Evolutionary conservation across 2,113 vertebrate genomes (phyloP).

Genomic region (Pao palembangensis): DNA sequence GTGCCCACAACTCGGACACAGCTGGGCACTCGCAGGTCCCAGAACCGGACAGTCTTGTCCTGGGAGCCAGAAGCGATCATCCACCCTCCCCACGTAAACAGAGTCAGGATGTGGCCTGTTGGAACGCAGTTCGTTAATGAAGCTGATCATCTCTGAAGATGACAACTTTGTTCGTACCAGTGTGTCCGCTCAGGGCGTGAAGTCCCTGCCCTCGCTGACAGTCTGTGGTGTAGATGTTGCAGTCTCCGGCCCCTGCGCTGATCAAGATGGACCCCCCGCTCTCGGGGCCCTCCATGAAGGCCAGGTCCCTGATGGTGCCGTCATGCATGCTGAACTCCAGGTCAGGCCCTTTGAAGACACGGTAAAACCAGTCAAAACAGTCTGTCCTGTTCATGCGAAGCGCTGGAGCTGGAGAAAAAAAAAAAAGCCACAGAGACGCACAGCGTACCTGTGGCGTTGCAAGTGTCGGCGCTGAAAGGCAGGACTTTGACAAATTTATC

Average conservation of each 20-base stretch:
- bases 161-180: constrained; percentile 33
- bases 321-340: constrained; percentile 98
- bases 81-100: constrained; percentile 98
- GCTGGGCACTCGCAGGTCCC: constrained; percentile 92
- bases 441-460: constrained; percentile 87
- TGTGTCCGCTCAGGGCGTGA: constrained; percentile 88
- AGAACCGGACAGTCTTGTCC: constrained; percentile 97
- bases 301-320: constrained; percentile 94
- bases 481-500: constrained; percentile 98
- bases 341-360: constrained; percentile 81
- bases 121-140: constrained; percentile 37
- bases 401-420: no score
- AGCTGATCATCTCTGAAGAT: neutral
- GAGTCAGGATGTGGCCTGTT: constrained; percentile 82
- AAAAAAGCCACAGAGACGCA: neutral
- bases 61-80: constrained; percentile 98
- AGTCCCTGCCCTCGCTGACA: constrained; percentile 94
- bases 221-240: constrained; percentile 91
- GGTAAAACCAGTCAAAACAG: neutral
- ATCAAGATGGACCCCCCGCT: constrained; percentile 94
- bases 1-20: constrained; percentile 89
- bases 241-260: constrained; percentile 96
- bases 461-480: constrained; percentile 92
- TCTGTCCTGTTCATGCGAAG: no score
- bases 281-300: constrained; percentile 97